These are phyloP conservation scores for Zonitis immaculata DNA, from an alignment of 2,888 invertebrate genomes.

Conservation along the genomic window DNA sequence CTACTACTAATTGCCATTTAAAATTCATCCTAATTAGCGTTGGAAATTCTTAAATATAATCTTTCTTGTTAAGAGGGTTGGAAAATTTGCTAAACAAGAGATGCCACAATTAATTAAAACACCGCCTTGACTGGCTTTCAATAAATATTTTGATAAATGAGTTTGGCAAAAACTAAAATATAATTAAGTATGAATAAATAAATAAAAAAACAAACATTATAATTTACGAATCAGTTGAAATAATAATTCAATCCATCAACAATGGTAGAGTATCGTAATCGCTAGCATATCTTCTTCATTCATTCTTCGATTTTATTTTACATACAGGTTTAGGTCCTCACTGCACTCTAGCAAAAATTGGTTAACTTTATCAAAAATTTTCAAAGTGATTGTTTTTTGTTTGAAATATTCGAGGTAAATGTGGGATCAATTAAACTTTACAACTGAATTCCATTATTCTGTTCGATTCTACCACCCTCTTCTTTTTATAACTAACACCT, in stretches of 20 bases:
- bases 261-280: too few species aligned
- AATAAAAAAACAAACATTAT: too few species aligned
- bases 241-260: too few species aligned
- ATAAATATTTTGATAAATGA: not conserved
- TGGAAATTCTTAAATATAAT: not conserved
- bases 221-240: not conserved
- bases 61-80: not conserved
- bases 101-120: not conserved
- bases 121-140: not conserved
- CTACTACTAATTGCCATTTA: not conserved
- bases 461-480: not conserved
- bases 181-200: too few species aligned
- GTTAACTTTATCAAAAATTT: too few species aligned
- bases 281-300: slow-evolving; percentile 7
- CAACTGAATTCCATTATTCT: slow-evolving; percentile 14
- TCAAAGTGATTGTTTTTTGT: too few species aligned
- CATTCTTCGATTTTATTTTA: too few species aligned
- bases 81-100: not conserved
- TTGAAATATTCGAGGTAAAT: not conserved
- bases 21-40: not conserved
- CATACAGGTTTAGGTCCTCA: too few species aligned
- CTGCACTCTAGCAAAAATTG: too few species aligned
- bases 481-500: not conserved
- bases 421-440: slow-evolving; percentile 17
- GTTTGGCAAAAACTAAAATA: not conserved